A percentile compares a stretch with the other conserved stretches of the same genome.
These are phyloP conservation scores for Petrosia ficiformis DNA, from an alignment of 37 sponge, comb jelly and placozoan genomes.

Conservation along the genomic window DNA sequence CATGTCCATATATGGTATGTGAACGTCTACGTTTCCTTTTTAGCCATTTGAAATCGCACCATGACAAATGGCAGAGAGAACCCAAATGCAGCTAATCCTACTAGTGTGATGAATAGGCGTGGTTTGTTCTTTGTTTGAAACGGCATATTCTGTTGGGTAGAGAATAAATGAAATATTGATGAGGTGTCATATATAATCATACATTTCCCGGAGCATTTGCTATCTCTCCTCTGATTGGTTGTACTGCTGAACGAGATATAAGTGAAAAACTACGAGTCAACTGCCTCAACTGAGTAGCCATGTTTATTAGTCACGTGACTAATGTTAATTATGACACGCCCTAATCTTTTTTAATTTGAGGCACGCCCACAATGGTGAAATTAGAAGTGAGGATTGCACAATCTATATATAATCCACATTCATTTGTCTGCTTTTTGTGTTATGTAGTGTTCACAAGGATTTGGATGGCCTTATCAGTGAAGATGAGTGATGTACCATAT, in stretches of 20 bases:
- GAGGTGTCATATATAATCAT: neutral
- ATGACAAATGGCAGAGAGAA: constrained; percentile 69
- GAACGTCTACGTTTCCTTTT: constrained; percentile 58
- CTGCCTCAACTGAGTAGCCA: neutral
- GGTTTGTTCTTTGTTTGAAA: constrained; percentile 68
- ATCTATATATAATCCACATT: too few relatives aligned
- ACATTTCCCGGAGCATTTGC: constrained; percentile 55
- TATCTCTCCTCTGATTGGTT: constrained; percentile 23
- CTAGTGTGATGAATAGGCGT: constrained; percentile 43
- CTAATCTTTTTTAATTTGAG: neutral
- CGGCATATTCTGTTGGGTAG: constrained; percentile 57
- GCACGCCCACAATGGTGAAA: too few relatives aligned
- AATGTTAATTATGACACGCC: neutral
- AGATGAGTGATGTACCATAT: too few relatives aligned
- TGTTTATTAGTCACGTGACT: constrained; percentile 7
- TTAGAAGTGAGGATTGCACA: too few relatives aligned
- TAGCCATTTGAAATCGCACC: constrained; percentile 55
- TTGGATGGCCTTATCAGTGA: too few relatives aligned
- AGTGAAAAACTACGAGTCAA: constrained; percentile 25
- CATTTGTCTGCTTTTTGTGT: too few relatives aligned
- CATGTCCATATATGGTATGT: too few relatives aligned
- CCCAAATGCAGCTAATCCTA: constrained; percentile 20
- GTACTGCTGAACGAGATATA: constrained; percentile 16
- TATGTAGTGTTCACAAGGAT: too few relatives aligned
- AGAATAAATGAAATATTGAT: constrained; percentile 1